These are phyloP conservation scores for Oconnorella tubifera DNA, from an alignment of 2,888 invertebrate genomes.

Conservation along the genomic window DNA sequence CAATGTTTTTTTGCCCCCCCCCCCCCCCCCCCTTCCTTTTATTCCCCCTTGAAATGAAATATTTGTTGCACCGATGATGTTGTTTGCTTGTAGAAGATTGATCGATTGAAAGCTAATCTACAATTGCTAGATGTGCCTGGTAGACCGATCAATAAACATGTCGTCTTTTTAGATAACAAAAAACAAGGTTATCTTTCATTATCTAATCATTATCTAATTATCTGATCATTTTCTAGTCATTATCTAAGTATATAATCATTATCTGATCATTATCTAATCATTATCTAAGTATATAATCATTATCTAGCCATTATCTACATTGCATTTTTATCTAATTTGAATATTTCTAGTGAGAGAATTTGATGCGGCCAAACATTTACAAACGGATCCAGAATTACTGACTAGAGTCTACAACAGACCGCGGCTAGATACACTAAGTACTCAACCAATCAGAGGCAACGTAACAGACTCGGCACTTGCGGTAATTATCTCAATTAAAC, in stretches of 20 bases:
- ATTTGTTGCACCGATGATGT: too few species aligned
- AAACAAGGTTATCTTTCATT: constrained; percentile 57
- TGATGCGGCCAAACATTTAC: constrained; percentile 68
- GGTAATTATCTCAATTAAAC: not conserved
- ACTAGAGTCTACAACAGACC: constrained; percentile 70
- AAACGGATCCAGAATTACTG: constrained; percentile 72
- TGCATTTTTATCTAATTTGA: too few species aligned
- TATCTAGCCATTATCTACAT: not conserved
- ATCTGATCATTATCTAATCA: not conserved
- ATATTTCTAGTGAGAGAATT: constrained; percentile 61
- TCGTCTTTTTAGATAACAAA: constrained; percentile 71
- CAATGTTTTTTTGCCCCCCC: too few species aligned
- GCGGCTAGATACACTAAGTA: constrained; percentile 42
- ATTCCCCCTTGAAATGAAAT: too few species aligned
- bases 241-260: not conserved
- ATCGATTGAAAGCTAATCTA: constrained; percentile 71
- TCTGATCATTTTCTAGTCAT: not conserved
- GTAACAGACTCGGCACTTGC: not conserved
- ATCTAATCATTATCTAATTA: not conserved
- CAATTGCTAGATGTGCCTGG: constrained; percentile 77
- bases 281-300: not conserved
- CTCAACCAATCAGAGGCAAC: not conserved
- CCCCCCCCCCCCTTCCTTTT: too few species aligned
- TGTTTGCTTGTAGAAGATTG: constrained; percentile 62
- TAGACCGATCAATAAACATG: constrained; percentile 70